Evolutionary conservation across 2,888 invertebrate species (phyloP), one percentile per base, ranked within the genome.

Genomic region (Leptothorax acervorum): DNA sequence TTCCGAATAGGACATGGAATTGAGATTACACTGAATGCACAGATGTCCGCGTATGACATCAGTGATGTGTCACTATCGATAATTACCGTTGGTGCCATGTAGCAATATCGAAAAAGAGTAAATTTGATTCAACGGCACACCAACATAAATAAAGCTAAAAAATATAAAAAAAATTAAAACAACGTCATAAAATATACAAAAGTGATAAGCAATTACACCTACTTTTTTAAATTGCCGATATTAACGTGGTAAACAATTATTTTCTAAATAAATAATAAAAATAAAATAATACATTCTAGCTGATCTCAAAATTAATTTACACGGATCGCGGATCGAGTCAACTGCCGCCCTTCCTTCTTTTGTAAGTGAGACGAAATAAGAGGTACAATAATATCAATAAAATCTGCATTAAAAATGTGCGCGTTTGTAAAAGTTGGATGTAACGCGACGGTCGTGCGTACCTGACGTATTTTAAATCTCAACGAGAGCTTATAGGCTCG

Each of bases 381-480:
- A 42, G 42, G 28, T 73, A 11, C 11, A 55, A 39, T 15, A 8
- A 53, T 39, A 39, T 35, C 39, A 23, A 31, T 51, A 48, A 18
- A 31, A n/a, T 51, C 11, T 6, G 28, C 15, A 3, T 15, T 12
- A 48, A 66, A 66, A 66, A 66, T 23, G 18, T 57, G 8, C 12
- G 9, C 15, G 35, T 42, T 39, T 28, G 9, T 35, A 51, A 51
- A 76, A 51, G 6, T 39, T 23, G 35, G 23, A 35, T 2, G 11
- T 62, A 35, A 35, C 23, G 2, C 15, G 23, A 23, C 23, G 45
- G 12, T 1, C 48, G 18, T 53, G 18, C 18, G 53, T 76, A 66
- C 8, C 28, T 55, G 31, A 51, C 12, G 39, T 68, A 68, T 48
- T 79, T 79, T 71, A 71, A 71, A 79, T 79, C 45, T 6, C 57